phyloP scores from a whole-genome alignment of 2,797 vertebrate genomes.

The Urophycis tenuis region DNA sequence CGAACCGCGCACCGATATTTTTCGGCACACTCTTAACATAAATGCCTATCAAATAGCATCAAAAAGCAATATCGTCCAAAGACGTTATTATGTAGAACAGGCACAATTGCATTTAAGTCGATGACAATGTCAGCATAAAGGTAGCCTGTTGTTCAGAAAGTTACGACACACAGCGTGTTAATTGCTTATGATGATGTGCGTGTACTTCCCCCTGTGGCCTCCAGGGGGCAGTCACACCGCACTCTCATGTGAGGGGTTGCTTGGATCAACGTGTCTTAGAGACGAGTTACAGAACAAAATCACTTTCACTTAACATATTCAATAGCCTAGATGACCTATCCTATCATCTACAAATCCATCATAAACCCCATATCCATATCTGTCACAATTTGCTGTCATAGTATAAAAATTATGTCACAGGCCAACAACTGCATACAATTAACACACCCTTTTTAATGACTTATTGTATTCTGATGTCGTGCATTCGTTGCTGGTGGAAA shows the following conservation, averaged over 20 bases:
- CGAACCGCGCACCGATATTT: too few relatives aligned
- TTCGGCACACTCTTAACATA: too few relatives aligned
- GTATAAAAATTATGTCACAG: neutral
- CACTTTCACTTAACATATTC: neutral
- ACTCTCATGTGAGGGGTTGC: neutral
- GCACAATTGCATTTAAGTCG: too few relatives aligned
- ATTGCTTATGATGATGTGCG: neutral
- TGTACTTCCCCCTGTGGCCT: conserved; percentile 32
- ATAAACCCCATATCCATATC: neutral
- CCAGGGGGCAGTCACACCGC: conserved; percentile 47
- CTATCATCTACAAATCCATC: neutral
- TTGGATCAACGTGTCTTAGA: neutral
- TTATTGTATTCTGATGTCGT: neutral
- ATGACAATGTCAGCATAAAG: too few relatives aligned
- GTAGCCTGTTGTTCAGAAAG: too few relatives aligned
- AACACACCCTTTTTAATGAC: neutral
- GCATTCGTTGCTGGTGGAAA: too few relatives aligned
- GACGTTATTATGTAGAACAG: too few relatives aligned
- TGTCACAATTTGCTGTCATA: neutral
- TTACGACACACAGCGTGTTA: too few relatives aligned
- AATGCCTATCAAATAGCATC: too few relatives aligned
- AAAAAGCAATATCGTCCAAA: too few relatives aligned
- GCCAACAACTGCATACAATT: neutral
- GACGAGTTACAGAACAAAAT: neutral
- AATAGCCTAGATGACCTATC: neutral